phyloP scores from a whole-genome alignment of 2,888 invertebrate genomes.

The Alloplasta piceator region DNA sequence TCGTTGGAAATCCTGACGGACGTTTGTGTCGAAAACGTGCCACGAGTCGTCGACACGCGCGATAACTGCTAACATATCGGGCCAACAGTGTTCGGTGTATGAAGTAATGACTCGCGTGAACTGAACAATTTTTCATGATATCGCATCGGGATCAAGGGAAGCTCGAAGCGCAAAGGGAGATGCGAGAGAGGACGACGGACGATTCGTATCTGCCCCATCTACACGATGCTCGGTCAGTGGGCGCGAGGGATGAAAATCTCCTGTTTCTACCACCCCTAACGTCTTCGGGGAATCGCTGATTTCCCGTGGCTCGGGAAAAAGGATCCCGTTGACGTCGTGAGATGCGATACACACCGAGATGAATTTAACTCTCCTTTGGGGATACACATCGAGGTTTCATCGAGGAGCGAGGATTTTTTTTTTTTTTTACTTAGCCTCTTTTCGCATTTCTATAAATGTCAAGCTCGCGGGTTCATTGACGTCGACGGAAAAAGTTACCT shows the following conservation, averaged over 20 bases:
- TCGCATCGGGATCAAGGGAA: constrained; percentile 48
- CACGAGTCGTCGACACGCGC: no score
- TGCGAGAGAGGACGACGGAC: constrained; percentile 21
- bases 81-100: not conserved
- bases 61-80: no score
- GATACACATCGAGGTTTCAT: constrained; percentile 31
- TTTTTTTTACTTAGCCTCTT: not conserved
- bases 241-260: constrained; percentile 32
- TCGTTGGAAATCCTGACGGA: no score
- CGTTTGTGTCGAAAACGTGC: no score
- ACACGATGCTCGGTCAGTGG: not conserved
- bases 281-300: constrained; percentile 61
- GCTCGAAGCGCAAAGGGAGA: constrained; percentile 26
- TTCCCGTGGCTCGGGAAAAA: constrained; percentile 62
- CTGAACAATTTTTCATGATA: constrained; percentile 58
- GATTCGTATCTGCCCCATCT: constrained; percentile 25
- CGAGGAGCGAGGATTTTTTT: constrained; percentile 13
- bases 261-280: constrained; percentile 44
- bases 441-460: not conserved
- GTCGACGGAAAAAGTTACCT: no score
- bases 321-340: constrained; percentile 23
- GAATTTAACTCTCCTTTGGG: constrained; percentile 26
- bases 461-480: not conserved
- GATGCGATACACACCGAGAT: not conserved
- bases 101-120: constrained; percentile 37